Evolutionary conservation across 2,797 vertebrate genomes (phyloP), one percentile per base, ranked within the genome.

Genomic region (Falco novaeseelandiae): DNA sequence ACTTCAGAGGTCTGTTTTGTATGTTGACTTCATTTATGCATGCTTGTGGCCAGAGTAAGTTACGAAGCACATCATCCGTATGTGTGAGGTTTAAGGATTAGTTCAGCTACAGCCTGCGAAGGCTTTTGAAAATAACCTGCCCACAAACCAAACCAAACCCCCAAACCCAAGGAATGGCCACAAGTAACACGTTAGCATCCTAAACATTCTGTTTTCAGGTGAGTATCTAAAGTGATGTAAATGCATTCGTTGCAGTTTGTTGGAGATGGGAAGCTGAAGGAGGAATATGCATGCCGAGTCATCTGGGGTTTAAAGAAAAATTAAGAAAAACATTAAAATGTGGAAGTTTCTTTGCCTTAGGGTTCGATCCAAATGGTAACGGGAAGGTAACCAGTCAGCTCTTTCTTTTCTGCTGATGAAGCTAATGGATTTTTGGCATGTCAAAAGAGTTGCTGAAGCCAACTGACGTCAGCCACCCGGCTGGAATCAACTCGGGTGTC

Each of bases 11-110:
- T 42, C 65, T 26, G 1, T 59, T 0, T 59, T 44, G 7, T 5
- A 4, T 3, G 12, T 29, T 58, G 63, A 21, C 23, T 55, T 85
- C 23, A 2, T 4, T 10, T 14, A 4, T 22, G 15, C 2, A 1
- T 76, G 58, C 51, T 71, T 80, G 52, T 86, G 87, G 72, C 40
- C 66, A 7, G 14, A 36, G 44, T 54, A 48, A 44, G 36, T 11
- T 59, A 19, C 0, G 2, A 67, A 93, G 57, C 34, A 46, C 3
- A 1, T 71, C 25, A 1, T 52, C n/a, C 12, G 1, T 38, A 15
- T 18, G 70, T 87, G 65, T 42, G 54, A 62, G 42, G 40, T 49
- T 63, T 55, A 30, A 71, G 12, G 30, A 65, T 86, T 92, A n/a
- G 26, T 48, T 71, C 70, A 89, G 9, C 51, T 40, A 84, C 57